These are phyloP conservation scores for Carlito syrichta DNA, from an alignment of 2,113 vertebrate genomes.

Conservation along the genomic window DNA sequence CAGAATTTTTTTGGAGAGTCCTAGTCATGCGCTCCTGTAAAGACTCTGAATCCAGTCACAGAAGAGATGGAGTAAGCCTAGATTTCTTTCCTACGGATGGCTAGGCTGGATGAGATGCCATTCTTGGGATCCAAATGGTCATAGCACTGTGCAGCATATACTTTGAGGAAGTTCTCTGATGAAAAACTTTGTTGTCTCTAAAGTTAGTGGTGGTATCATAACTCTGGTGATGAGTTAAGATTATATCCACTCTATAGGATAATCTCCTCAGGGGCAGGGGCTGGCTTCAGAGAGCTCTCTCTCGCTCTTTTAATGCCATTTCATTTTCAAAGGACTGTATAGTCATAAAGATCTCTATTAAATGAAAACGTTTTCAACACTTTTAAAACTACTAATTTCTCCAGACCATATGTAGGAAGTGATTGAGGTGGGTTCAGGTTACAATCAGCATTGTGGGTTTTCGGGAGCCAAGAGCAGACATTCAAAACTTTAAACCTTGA, in stretches of 20 bases:
- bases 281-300: neutral
- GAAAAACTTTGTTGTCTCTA: neutral
- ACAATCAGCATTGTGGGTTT: neutral
- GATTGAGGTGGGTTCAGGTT: neutral
- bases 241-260: neutral
- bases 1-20: neutral
- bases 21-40: neutral
- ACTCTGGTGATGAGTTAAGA: neutral
- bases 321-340: neutral
- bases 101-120: neutral
- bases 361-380: neutral
- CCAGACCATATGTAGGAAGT: neutral
- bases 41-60: neutral
- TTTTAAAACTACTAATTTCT: constrained; percentile 11
- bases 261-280: neutral
- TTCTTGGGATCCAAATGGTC: neutral
- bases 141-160: rapidly evolving
- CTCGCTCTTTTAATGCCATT: neutral
- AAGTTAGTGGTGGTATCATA: neutral
- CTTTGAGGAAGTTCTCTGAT: neutral
- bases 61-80: neutral
- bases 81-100: neutral
- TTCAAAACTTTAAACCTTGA: neutral
- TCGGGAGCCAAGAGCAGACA: neutral
- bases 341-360: neutral